Percentiles rank a stretch among this genome's conserved stretches.
phyloP scores from a whole-genome alignment of 35 echinoderm and acorn worm genomes.

The Hemicentrotus pulcherrimus region DNA sequence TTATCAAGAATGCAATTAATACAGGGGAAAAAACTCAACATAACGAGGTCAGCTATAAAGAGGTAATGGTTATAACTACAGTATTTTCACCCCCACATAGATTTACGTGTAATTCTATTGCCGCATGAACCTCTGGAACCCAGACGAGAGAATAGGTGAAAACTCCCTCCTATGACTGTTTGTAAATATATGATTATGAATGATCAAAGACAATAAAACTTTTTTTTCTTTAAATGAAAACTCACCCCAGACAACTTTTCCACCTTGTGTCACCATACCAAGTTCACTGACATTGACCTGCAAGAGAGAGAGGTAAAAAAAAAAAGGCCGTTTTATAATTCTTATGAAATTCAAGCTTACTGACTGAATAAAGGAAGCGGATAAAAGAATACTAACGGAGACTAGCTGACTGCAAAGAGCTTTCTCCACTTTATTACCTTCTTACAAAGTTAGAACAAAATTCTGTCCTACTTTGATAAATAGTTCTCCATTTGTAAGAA shows the following conservation, averaged over 20 bases:
- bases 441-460: no score
- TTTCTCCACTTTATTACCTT: neutral
- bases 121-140: neutral
- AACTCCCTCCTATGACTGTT: conserved; percentile 97
- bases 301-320: conserved; percentile 2
- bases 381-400: neutral
- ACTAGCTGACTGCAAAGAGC: neutral
- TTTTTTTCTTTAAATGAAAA: no score
- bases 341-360: neutral
- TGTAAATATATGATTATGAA: no score
- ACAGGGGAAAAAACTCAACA: neutral
- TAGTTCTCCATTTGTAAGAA: no score
- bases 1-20: neutral
- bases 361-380: neutral
- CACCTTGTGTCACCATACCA: conserved; percentile 96
- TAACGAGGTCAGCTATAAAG: neutral
- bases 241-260: conserved; percentile 99
- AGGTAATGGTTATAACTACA: neutral
- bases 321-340: neutral
- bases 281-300: conserved; percentile 99
- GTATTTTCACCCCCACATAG: neutral
- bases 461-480: no score
- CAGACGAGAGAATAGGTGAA: neutral
- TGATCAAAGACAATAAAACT: no score
- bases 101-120: neutral